Conservation (phyloP, 1,140 invertebrate species). For the Pseudomyrmex gracilis region DNA sequence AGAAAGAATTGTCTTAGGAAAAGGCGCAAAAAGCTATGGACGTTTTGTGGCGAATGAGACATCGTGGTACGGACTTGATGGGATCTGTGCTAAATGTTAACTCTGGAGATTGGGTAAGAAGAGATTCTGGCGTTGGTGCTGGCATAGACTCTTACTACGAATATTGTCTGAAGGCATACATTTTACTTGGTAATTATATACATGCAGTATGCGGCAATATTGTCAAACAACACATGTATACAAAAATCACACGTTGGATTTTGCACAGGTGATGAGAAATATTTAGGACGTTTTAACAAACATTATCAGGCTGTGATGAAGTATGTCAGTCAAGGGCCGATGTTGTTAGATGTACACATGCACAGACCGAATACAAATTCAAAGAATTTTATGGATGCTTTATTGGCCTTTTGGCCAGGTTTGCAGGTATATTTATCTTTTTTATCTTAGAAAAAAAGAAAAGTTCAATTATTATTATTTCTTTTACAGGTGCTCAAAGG, state of each 20-base stretch:
- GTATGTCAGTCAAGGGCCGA: constrained; percentile 97
- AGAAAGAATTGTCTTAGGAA: constrained; percentile 85
- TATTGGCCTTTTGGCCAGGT: constrained; percentile 99
- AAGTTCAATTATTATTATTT: constrained; percentile 32
- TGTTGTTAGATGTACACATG: constrained; percentile 99
- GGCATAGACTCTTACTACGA: constrained; percentile 99
- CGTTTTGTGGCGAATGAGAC: constrained; percentile 96
- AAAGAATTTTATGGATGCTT: constrained; percentile 98
- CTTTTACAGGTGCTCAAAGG: constrained; percentile 91
- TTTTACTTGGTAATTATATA: constrained; percentile 87
- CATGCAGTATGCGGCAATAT: not conserved
- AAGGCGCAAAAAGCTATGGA: constrained; percentile 99
- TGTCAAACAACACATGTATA: not conserved
- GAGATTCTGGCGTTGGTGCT: constrained; percentile 99
- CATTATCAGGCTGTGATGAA: constrained; percentile 99
- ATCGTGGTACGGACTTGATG: constrained; percentile 96
- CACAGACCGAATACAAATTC: constrained; percentile 98
- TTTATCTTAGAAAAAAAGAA: constrained; percentile 20
- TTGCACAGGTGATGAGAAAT: constrained; percentile 92
- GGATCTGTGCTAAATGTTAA: constrained; percentile 98
- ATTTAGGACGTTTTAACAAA: constrained; percentile 96
- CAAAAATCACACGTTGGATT: constrained; percentile 17
- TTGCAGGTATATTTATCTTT: constrained; percentile 90
- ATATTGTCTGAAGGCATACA: constrained; percentile 97
- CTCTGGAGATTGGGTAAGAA: constrained; percentile 97